phyloP scores from a whole-genome alignment of 2,797 vertebrate species.

The Coccyzus lansbergi region DNA sequence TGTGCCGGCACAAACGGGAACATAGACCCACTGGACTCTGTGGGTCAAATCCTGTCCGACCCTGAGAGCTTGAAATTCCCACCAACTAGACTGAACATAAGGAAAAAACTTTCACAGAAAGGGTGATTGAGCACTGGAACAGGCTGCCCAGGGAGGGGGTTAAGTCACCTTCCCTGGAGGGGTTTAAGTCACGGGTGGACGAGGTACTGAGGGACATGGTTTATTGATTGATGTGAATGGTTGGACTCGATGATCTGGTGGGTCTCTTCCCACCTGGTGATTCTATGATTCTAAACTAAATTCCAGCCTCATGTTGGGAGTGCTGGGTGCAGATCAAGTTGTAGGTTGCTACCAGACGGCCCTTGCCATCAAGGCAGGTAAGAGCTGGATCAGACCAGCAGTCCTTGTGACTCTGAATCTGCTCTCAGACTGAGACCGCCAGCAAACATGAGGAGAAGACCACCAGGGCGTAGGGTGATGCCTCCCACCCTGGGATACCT shows the following conservation, averaged over 20 bases:
- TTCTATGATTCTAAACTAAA: too few species aligned
- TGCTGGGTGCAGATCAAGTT: not conserved
- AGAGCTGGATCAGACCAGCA: not conserved
- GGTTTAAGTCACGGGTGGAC: too few species aligned
- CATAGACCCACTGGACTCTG: not conserved
- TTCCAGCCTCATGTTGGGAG: not conserved
- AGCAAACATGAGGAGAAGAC: not conserved
- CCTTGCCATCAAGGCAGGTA: not conserved
- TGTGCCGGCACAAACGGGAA: not conserved
- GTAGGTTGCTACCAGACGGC: not conserved
- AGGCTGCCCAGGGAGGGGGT: too few species aligned
- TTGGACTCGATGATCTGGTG: too few species aligned
- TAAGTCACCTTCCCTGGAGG: too few species aligned
- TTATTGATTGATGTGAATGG: too few species aligned
- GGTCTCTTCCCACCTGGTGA: too few species aligned
- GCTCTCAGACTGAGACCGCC: fast-evolving
- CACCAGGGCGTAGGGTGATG: not conserved
- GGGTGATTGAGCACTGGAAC: too few species aligned
- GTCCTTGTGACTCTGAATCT: not conserved
- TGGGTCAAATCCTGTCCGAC: not conserved
- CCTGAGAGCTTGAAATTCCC: not conserved
- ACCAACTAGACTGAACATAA: too few species aligned
- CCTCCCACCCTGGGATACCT: not conserved
- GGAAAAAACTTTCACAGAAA: too few species aligned
- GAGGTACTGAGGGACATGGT: too few species aligned